Conservation (phyloP, 2,797 vertebrate genomes). For the Sphaeramia orbicularis region DNA sequence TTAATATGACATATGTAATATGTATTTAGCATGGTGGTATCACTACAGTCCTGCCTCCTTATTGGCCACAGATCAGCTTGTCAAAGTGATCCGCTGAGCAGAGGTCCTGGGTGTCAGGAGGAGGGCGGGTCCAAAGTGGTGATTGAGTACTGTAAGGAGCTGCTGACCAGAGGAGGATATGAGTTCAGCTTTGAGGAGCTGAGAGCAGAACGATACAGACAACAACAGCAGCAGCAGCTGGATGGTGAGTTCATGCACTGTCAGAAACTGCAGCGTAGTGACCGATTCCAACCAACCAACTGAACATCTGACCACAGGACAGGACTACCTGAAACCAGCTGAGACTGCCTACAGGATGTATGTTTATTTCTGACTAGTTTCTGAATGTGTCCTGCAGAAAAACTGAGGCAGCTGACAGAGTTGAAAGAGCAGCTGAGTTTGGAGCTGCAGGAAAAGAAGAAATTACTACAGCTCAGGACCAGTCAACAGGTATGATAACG, state of each 20-base stretch:
- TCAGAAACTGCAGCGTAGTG: not conserved
- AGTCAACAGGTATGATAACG: slow-evolving; percentile 2
- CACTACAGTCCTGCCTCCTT: not conserved
- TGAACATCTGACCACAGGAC: not conserved
- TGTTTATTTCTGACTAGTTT: not conserved
- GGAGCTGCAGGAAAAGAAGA: slow-evolving; percentile 69
- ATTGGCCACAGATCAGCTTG: slow-evolving; percentile 11
- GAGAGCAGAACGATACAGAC: slow-evolving; percentile 83
- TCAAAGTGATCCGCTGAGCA: not conserved
- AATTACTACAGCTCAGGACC: slow-evolving; percentile 29
- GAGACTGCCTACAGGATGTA: not conserved
- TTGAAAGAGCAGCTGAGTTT: slow-evolving; percentile 59
- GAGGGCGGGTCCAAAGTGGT: not conserved
- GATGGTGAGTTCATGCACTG: slow-evolving; percentile 30
- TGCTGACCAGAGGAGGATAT: slow-evolving; percentile 80
- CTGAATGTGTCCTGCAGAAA: slow-evolving; percentile 48
- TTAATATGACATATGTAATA: too few species aligned
- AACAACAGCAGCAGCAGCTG: slow-evolving; percentile 6
- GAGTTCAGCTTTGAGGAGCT: slow-evolving; percentile 92
- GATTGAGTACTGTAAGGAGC: slow-evolving; percentile 86
- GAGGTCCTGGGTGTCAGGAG: not conserved
- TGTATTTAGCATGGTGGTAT: too few species aligned
- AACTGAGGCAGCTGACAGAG: slow-evolving; percentile 31
- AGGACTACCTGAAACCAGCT: not conserved
- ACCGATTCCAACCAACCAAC: not conserved